Conservation (phyloP, 2,113 vertebrate genomes). For the Martes martes region DNA sequence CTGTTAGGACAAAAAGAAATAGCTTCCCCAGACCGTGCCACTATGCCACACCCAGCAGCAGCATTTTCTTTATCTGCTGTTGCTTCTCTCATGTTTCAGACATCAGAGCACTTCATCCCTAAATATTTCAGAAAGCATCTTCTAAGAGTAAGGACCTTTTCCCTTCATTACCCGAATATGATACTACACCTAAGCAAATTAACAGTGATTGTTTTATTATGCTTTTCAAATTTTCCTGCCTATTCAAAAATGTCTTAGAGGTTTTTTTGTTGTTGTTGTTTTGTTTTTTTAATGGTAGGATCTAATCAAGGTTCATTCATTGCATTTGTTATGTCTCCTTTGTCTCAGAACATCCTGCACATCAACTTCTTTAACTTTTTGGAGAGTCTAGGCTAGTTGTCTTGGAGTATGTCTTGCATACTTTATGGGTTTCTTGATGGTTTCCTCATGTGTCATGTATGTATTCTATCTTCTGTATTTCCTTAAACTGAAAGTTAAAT, state of each 20-base stretch:
- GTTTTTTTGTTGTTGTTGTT: too few relatives aligned
- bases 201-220: not conserved
- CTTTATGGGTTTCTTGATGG: not conserved
- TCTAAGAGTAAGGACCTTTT: not conserved
- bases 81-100: not conserved
- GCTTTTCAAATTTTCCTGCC: not conserved
- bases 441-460: not conserved
- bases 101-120: not conserved
- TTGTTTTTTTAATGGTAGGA: not conserved
- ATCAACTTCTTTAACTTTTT: not conserved
- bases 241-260: not conserved
- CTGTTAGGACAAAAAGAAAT: not conserved
- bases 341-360: not conserved
- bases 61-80: not conserved
- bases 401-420: not conserved
- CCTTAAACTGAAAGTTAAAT: not conserved
- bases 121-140: not conserved
- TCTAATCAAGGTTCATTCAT: not conserved
- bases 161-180: not conserved
- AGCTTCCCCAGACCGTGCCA: not conserved
- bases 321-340: not conserved
- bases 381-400: not conserved
- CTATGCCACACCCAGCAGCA: not conserved
- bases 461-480: not conserved
- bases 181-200: not conserved